phyloP scores from a whole-genome alignment of 2,888 invertebrate species.

The Parelbella ahira region DNA sequence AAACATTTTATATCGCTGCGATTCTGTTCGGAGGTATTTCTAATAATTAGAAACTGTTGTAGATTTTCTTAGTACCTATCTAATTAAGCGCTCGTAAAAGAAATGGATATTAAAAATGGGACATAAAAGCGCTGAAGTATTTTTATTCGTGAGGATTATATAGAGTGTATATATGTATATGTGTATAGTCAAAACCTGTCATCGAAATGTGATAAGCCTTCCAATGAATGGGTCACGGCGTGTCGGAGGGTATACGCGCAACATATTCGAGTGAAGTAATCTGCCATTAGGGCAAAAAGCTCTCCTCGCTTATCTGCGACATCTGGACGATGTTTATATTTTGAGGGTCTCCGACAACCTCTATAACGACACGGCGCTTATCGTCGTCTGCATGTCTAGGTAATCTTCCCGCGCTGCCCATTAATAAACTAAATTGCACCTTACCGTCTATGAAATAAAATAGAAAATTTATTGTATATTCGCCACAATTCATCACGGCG shows the following conservation, averaged over 20 bases:
- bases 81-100: constrained; percentile 1
- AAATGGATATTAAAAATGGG: constrained; percentile 9
- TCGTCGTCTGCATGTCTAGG: constrained; percentile 69
- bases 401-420: constrained; percentile 50
- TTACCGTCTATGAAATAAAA: constrained; percentile 42
- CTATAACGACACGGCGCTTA: constrained; percentile 73
- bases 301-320: constrained; percentile 71
- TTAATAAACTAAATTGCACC: constrained; percentile 44
- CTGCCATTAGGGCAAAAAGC: constrained; percentile 75
- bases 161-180: too few species aligned
- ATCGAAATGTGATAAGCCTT: constrained; percentile 23
- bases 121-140: constrained; percentile 7
- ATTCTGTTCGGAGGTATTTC: constrained; percentile 3
- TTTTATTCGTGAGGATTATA: constrained; percentile 14
- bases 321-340: constrained; percentile 78
- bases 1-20: not conserved
- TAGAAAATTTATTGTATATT: constrained; percentile 38
- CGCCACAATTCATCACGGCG: constrained; percentile 35
- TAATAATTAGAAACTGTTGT: constrained; percentile 12
- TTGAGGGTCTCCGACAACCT: constrained; percentile 75
- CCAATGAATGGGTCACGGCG: constrained; percentile 18
- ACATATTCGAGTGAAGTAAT: constrained; percentile 57
- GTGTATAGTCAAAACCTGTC: too few species aligned
- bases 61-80: constrained; percentile 4
- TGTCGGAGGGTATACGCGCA: constrained; percentile 16